Evolutionary conservation across 2,113 vertebrate genomes (phyloP).

Genomic region (Callipepla squamata): DNA sequence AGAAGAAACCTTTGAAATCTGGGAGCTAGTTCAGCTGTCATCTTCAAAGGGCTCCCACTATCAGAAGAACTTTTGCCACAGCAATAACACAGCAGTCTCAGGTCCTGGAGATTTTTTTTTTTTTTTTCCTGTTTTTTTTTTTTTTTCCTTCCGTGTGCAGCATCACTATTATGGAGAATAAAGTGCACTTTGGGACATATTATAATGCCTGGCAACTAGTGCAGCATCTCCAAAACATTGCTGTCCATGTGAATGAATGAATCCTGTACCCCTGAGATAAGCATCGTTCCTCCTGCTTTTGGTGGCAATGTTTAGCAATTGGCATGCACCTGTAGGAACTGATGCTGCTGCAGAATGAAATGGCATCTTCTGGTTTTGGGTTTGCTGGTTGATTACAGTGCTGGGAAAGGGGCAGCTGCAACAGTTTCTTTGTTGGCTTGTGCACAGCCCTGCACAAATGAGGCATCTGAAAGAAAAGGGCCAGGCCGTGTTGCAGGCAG

Average conservation of each 20-base stretch:
- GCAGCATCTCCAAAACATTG: background rate
- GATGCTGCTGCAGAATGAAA: background rate
- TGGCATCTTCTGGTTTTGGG: background rate
- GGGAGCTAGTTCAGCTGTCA: background rate
- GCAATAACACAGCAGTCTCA: background rate
- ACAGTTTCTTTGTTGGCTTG: background rate
- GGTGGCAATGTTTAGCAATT: background rate
- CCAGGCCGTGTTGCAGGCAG: background rate
- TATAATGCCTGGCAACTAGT: background rate
- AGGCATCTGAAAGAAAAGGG: background rate
- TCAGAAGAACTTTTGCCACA: background rate
- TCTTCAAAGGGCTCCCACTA: background rate
- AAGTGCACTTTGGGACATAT: background rate
- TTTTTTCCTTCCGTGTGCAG: background rate
- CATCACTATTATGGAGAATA: background rate
- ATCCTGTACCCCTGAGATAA: background rate
- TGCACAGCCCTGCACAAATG: background rate
- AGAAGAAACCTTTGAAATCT: background rate
- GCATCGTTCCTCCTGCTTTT: background rate
- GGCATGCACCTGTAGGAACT: background rate
- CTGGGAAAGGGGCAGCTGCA: background rate
- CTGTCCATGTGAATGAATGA: background rate
- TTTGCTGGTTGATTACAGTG: background rate
- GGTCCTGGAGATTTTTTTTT: background rate
- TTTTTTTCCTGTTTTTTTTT: background rate